A percentile compares a stretch with the other conserved stretches of the same genome.
phyloP scores from a whole-genome alignment of 92 coral and sea anemone genomes.

The Meandrina meandrites region DNA sequence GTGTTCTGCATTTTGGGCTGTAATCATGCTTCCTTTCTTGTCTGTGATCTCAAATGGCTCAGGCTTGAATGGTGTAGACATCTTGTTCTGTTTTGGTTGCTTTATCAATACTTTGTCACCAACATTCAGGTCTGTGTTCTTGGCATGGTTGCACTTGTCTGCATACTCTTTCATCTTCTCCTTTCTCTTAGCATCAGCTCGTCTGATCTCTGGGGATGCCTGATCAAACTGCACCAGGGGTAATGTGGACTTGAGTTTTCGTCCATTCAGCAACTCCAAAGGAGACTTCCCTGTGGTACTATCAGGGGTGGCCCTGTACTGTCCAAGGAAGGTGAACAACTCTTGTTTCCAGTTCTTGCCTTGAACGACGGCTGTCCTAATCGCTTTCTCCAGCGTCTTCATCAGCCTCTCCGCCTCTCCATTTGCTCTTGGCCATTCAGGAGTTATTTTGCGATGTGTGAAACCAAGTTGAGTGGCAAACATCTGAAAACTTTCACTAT shows the following conservation, averaged over 20 bases:
- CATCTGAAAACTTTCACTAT: conserved; percentile 25
- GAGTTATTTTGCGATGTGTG: conserved; percentile 49
- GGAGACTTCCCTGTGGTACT: conserved; percentile 47
- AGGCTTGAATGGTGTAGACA: conserved; percentile 27
- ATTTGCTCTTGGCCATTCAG: conserved; percentile 60
- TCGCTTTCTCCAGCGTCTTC: conserved; percentile 37
- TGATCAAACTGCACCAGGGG: conserved; percentile 7
- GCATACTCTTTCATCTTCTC: conserved; percentile 47
- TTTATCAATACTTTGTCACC: conserved; percentile 57
- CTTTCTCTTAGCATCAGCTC: conserved; percentile 24
- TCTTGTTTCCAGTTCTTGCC: conserved; percentile 57
- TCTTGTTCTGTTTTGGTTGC: conserved; percentile 48
- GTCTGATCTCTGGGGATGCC: conserved; percentile 13
- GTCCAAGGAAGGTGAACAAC: conserved; percentile 44
- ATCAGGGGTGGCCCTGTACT: conserved; percentile 58
- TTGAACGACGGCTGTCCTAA: conserved; percentile 41
- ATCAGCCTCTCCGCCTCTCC: conserved; percentile 58
- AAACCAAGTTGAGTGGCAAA: conserved; percentile 41
- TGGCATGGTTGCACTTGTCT: conserved; percentile 25
- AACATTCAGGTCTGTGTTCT: conserved; percentile 28
- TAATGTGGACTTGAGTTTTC: conserved; percentile 39
- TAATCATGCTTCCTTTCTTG: conserved; percentile 38
- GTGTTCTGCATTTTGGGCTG: conserved; percentile 24
- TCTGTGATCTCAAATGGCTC: conserved; percentile 13
- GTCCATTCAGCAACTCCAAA: conserved; percentile 33